These are phyloP conservation scores for Dynastes hyllus DNA, from an alignment of 2,888 invertebrate genomes.

Conservation along the genomic window DNA sequence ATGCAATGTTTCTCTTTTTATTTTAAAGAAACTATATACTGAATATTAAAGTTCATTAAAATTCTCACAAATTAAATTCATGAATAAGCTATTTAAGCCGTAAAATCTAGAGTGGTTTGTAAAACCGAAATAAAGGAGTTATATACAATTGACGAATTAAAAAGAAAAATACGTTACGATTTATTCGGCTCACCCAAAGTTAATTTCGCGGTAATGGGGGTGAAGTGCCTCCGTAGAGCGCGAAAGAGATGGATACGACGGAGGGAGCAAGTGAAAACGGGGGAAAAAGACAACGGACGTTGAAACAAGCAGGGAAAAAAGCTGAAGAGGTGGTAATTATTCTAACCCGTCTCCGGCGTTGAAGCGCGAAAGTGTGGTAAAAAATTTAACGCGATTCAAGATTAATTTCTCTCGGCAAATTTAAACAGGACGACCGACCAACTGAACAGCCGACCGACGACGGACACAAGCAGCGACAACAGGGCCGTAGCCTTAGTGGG, in stretches of 20 bases:
- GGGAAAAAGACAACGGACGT: not conserved
- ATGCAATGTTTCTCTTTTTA: no score
- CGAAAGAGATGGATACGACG: not conserved
- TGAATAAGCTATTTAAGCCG: no score
- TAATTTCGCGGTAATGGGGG: constrained; percentile 1
- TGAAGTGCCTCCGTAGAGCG: not conserved
- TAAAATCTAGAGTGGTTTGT: not conserved
- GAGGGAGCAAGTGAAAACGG: not conserved
- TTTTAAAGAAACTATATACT: no score
- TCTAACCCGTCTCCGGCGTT: constrained; percentile 13
- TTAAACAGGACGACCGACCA: constrained; percentile 1
- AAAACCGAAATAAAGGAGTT: not conserved
- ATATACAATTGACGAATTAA: constrained; percentile 2
- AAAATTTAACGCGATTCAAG: constrained; percentile 31
- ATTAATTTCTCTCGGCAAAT: constrained; percentile 45
- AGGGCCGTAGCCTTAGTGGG: no score
- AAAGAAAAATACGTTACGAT: constrained; percentile 25
- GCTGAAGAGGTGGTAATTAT: constrained; percentile 25
- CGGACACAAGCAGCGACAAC: no score
- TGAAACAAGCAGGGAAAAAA: not conserved
- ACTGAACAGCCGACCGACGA: no score
- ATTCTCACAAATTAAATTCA: no score
- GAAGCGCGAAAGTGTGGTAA: constrained; percentile 38
- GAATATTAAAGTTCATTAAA: no score
- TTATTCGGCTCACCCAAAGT: constrained; percentile 9